These are phyloP conservation scores for Popillia japonica DNA, from an alignment of 1,140 invertebrate species.

Conservation along the genomic window DNA sequence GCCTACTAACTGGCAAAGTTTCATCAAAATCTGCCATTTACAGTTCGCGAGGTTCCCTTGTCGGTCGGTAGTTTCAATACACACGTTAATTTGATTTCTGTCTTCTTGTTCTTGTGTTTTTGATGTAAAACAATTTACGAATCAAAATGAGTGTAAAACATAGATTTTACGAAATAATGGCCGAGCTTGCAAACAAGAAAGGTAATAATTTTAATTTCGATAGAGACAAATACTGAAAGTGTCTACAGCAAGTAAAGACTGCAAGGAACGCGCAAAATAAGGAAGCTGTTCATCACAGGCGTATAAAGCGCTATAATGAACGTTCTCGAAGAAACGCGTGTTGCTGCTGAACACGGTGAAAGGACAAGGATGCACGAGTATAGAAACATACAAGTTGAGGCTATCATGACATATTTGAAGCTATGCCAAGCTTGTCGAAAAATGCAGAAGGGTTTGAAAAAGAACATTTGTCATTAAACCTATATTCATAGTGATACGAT, in stretches of 20 bases:
- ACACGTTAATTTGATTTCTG: too few species aligned
- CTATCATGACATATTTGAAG: constrained; percentile 47
- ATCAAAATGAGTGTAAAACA: constrained; percentile 38
- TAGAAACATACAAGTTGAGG: constrained; percentile 47
- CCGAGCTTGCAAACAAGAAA: constrained; percentile 37
- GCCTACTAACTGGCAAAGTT: too few species aligned
- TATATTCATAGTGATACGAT: constrained; percentile 30
- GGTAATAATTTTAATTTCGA: constrained; percentile 39
- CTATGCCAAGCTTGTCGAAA: constrained; percentile 48
- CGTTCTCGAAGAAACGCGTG: constrained; percentile 48
- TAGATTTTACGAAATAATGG: constrained; percentile 39
- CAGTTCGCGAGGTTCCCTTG: too few species aligned
- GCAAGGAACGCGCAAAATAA: constrained; percentile 35
- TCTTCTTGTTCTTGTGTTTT: too few species aligned
- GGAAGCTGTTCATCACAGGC: constrained; percentile 33
- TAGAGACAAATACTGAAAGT: constrained; percentile 38
- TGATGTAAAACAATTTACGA: too few species aligned
- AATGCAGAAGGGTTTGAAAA: constrained; percentile 48
- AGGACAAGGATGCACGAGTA: constrained; percentile 45
- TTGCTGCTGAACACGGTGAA: constrained; percentile 47
- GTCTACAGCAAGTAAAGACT: constrained; percentile 28
- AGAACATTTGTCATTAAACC: constrained; percentile 50
- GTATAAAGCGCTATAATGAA: constrained; percentile 41
- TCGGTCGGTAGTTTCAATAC: too few species aligned
- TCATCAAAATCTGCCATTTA: too few species aligned